A percentile compares a stretch with the other conserved stretches of the same genome.
These are phyloP conservation scores for Cromileptes altivelis DNA, from an alignment of 2,113 vertebrate species.

Conservation along the genomic window DNA sequence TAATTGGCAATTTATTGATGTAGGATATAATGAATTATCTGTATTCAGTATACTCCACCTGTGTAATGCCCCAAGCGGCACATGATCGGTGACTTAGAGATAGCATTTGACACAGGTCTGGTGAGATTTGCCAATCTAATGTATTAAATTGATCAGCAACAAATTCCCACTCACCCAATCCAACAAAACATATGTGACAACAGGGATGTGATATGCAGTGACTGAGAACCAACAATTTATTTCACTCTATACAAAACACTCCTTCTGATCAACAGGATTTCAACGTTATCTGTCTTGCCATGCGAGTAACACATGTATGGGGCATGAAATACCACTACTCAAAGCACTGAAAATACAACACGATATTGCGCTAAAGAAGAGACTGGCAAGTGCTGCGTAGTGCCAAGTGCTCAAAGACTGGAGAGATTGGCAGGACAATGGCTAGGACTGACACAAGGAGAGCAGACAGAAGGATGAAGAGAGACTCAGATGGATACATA, in stretches of 20 bases:
- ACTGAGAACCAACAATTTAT: conserved; percentile 31
- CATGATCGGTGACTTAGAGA: conserved; percentile 13
- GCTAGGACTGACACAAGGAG: conserved; percentile 52
- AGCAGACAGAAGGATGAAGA: conserved; percentile 27
- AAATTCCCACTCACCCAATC: conserved; percentile 16
- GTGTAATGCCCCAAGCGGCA: conserved; percentile 14
- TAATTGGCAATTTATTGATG: conserved; percentile 57
- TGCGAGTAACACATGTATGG: neutral
- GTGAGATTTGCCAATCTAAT: conserved; percentile 19
- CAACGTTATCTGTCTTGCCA: conserved; percentile 29
- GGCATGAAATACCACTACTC: conserved; percentile 10
- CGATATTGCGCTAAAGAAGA: conserved; percentile 28
- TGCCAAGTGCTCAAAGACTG: conserved; percentile 59
- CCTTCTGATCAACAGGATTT: conserved; percentile 28
- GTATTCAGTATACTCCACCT: conserved; percentile 9
- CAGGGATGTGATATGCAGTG: conserved; percentile 14
- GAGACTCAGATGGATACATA: conserved; percentile 54
- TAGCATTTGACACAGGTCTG: conserved; percentile 9
- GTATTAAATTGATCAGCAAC: conserved; percentile 11
- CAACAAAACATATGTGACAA: neutral
- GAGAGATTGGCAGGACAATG: conserved; percentile 62
- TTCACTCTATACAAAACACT: conserved; percentile 24
- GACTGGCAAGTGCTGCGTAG: conserved; percentile 54
- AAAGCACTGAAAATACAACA: conserved; percentile 41
- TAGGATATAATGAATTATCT: conserved; percentile 45